Conservation (phyloP, 2,797 vertebrate genomes). For the Agapornis canus region DNA sequence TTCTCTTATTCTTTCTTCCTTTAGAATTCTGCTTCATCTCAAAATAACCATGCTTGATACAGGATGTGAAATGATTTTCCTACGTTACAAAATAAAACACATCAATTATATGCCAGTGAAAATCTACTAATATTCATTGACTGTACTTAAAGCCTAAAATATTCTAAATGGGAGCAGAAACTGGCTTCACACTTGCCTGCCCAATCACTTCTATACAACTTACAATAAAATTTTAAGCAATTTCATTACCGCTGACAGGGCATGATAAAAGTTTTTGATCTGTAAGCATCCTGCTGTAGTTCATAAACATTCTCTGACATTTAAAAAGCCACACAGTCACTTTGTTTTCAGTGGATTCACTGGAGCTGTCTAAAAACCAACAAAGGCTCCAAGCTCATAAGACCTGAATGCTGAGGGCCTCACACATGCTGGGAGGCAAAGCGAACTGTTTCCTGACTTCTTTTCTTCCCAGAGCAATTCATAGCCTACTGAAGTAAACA, state of each 20-base stretch:
- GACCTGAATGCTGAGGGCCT: neutral
- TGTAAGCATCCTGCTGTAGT: neutral
- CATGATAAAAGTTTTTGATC: neutral
- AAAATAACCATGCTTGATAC: neutral
- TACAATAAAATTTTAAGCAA: neutral
- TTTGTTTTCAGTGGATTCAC: slow-evolving; percentile 10
- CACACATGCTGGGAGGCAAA: slow-evolving; percentile 43
- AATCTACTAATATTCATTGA: neutral
- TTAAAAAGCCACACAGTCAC: neutral
- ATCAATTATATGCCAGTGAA: neutral
- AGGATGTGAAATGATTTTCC: neutral
- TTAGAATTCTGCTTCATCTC: neutral
- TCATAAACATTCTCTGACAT: neutral
- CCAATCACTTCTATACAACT: neutral
- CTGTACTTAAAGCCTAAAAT: neutral
- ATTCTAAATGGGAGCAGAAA: neutral
- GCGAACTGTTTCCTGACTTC: slow-evolving; percentile 22
- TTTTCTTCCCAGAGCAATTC: slow-evolving; percentile 40
- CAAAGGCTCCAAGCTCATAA: neutral
- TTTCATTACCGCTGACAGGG: neutral
- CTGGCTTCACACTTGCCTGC: neutral
- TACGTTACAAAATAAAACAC: neutral
- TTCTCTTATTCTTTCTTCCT: neutral
- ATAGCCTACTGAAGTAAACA: slow-evolving; percentile 8
- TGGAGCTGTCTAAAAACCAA: neutral